These are phyloP conservation scores for Zingel zingel DNA, from an alignment of 2,113 vertebrate species.

Conservation along the genomic window DNA sequence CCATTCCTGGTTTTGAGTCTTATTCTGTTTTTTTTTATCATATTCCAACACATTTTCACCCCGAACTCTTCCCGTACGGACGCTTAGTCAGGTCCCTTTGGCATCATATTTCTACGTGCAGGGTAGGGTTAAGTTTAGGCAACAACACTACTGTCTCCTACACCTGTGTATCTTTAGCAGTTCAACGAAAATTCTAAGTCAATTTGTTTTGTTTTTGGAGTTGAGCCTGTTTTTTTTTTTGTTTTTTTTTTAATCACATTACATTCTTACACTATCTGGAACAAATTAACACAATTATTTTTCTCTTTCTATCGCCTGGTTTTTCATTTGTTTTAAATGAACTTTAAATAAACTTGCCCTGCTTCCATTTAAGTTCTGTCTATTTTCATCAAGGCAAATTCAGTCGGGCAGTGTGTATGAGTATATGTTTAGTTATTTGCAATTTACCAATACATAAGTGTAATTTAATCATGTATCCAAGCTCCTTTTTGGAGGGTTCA, in stretches of 20 bases:
- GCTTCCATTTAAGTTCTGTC: too few species aligned
- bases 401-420: too few species aligned
- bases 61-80: too few species aligned
- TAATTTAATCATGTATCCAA: not conserved
- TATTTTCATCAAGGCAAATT: not conserved
- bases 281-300: not conserved
- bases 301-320: too few species aligned
- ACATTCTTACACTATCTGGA: not conserved
- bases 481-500: not conserved
- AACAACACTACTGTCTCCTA: too few species aligned
- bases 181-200: not conserved
- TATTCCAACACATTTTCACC: too few species aligned
- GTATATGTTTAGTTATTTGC: constrained; percentile 1
- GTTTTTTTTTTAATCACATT: not conserved
- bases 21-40: too few species aligned
- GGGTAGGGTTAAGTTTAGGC: too few species aligned
- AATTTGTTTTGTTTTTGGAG: not conserved
- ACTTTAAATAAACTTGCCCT: too few species aligned
- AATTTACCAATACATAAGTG: not conserved
- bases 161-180: not conserved
- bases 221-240: not conserved
- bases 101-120: too few species aligned
- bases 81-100: too few species aligned
- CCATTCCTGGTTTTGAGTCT: too few species aligned
- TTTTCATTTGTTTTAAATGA: not conserved